Conservation (phyloP, 2,797 vertebrate species). For the Lagodon rhomboides region DNA sequence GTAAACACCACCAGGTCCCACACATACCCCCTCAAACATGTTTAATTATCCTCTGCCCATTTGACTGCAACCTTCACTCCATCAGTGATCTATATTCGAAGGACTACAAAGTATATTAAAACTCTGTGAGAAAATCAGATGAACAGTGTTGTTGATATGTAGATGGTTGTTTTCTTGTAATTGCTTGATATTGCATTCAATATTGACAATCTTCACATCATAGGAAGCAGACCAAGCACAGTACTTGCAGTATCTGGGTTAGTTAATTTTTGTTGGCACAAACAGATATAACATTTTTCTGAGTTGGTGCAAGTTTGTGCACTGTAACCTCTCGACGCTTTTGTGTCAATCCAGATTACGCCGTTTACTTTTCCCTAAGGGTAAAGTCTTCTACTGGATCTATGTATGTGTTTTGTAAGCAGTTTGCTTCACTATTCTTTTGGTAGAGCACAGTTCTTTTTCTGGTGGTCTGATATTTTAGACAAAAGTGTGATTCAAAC, state of each 20-base stretch:
- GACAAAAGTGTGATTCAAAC: no score
- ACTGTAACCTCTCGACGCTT: no score
- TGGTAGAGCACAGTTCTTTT: no score
- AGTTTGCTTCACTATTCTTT: no score
- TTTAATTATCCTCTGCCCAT: conserved; percentile 10
- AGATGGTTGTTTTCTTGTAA: not conserved
- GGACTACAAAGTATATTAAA: not conserved
- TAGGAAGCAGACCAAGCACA: not conserved
- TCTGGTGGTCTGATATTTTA: no score
- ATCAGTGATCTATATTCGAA: no score
- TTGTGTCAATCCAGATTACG: no score
- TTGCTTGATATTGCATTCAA: not conserved
- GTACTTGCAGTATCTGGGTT: not conserved
- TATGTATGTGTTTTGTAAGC: no score
- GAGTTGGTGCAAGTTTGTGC: not conserved
- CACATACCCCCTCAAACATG: conserved; percentile 15
- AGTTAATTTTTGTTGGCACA: no score
- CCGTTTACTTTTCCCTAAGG: no score
- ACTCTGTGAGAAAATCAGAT: not conserved
- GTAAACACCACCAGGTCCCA: conserved; percentile 53
- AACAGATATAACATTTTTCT: not conserved
- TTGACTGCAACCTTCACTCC: not conserved
- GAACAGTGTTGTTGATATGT: not conserved
- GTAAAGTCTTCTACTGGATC: no score
- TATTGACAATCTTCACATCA: not conserved